These are phyloP conservation scores for Bombus balteatus DNA, from an alignment of 1,140 invertebrate species.

Conservation along the genomic window DNA sequence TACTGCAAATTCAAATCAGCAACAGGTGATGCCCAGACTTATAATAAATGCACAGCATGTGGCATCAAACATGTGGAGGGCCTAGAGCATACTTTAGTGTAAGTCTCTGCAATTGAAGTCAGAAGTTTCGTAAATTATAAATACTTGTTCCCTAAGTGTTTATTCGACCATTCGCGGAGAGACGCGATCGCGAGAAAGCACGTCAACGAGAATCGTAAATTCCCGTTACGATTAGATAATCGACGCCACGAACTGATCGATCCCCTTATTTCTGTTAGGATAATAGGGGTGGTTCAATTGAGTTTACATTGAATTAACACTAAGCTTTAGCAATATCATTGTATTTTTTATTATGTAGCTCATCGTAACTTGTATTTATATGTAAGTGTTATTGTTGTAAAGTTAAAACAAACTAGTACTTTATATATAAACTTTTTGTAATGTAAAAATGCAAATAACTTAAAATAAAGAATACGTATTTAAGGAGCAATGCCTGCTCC, in stretches of 20 bases:
- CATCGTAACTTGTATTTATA: slow-evolving; percentile 1
- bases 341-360: slow-evolving; percentile 43
- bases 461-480: slow-evolving; percentile 33
- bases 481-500: not conserved
- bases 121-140: slow-evolving; percentile 35
- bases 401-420: slow-evolving; percentile 10
- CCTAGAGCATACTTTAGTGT: slow-evolving; percentile 66
- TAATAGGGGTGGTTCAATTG: no score
- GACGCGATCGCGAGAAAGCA: no score
- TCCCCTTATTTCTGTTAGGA: no score
- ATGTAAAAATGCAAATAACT: slow-evolving; percentile 18
- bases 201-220: no score
- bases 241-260: no score
- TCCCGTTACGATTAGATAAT: no score
- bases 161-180: no score
- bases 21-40: slow-evolving; percentile 75
- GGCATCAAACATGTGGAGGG: slow-evolving; percentile 63
- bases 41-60: slow-evolving; percentile 66
- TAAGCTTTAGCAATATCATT: slow-evolving; percentile 30
- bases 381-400: slow-evolving; percentile 18
- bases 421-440: slow-evolving; percentile 41
- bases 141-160: slow-evolving; percentile 16
- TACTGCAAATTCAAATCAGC: slow-evolving; percentile 48
- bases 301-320: no score
- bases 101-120: slow-evolving; percentile 45